Base-by-base conservation (phyloP, 53 echinoderm and acorn worm genomes). In the Zoroaster sp. region DNA sequence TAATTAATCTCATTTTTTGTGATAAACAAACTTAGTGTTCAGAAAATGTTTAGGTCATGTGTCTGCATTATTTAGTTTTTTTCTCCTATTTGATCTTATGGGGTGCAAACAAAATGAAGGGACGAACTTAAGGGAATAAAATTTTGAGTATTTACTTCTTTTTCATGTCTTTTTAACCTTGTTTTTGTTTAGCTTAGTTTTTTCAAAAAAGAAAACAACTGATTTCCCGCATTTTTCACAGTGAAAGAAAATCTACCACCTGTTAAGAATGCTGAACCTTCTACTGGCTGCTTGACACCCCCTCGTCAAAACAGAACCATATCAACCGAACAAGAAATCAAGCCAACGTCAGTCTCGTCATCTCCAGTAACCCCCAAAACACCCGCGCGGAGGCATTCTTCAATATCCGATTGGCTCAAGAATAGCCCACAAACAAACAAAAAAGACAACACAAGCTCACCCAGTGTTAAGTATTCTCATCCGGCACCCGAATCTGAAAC, bases 321-420 rank as follows among this genome's bases (percentile, higher is more conserved):
- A 6, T 59, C 79, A 35, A 17, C 37, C 21, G 23, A 68, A 69
- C 31, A 81, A 3, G 81, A 83, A 47, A 43, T 70, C 7, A 31
- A 25, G 40, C 15, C 40, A 41, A n/a, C 25, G 3, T 66, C 69
- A 36, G n/a, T 51, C 9, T 47, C 85, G 35, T 45, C 85, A 35
- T 45, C 85, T 18, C 85, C 85, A 34, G 54, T 45, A 52, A 85
- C 71, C 70, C 70, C 85, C 23, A 85, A 85, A 20, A 46, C 85
- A 10, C 85, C 66, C 14, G 35, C 10, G 45, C 66, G 67, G 32
- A 46, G 71, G 15, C 69, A 66, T 49, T 71, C 85, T 12, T 85
- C 85, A 4, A 85, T 85, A 70, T 70, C 69, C 1, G 85, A 85
- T 34, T 85, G 85, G 85, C 85, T 85, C 70, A 85, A 70, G 71